These are phyloP conservation scores for Ramphastos sulfuratus DNA, from an alignment of 2,113 vertebrate genomes.

Conservation along the genomic window DNA sequence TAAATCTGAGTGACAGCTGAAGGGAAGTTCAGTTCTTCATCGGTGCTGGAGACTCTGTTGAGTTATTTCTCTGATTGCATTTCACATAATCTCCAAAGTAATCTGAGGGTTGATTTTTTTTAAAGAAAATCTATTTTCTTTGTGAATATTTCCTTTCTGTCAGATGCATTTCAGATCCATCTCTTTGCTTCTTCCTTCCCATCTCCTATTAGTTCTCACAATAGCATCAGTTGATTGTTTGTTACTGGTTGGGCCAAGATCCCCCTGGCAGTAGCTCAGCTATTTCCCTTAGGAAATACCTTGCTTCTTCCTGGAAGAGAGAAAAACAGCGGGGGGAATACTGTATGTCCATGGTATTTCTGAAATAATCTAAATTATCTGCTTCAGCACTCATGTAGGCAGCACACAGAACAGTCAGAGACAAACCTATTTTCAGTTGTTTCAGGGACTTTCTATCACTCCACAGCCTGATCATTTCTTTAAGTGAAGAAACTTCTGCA, in stretches of 20 bases:
- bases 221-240: background rate
- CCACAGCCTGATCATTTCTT: background rate
- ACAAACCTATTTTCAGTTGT: conserved; percentile 8
- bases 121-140: background rate
- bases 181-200: background rate
- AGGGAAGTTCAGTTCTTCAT: background rate
- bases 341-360: background rate
- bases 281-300: conserved; percentile 31
- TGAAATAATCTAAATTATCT: conserved; percentile 31
- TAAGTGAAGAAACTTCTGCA: background rate
- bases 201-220: conserved; percentile 3
- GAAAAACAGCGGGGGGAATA: background rate
- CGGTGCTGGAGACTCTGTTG: background rate
- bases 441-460: background rate
- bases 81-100: background rate
- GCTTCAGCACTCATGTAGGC: background rate
- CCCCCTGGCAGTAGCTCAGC: background rate
- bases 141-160: background rate
- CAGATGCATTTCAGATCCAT: background rate
- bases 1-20: background rate
- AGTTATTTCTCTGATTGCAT: background rate
- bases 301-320: conserved; percentile 8
- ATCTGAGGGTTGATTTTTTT: background rate
- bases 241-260: background rate
- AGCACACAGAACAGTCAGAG: background rate